Conservation (phyloP, 2,113 vertebrate genomes). For the Rhinopomastus cyanomelas region DNA sequence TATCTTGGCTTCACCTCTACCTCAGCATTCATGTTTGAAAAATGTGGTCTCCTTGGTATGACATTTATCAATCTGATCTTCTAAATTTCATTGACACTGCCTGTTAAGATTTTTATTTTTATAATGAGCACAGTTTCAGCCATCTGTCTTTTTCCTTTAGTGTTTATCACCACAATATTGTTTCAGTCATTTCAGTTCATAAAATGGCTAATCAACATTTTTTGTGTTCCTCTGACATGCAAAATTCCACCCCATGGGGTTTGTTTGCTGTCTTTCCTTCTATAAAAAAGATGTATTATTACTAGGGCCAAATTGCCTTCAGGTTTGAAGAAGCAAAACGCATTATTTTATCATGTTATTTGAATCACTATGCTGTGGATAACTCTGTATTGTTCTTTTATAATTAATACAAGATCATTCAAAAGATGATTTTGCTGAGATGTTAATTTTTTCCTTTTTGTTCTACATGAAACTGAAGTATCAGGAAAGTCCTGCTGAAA, state of each 20-base stretch:
- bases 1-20: background rate
- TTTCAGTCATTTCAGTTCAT: background rate
- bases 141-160: background rate
- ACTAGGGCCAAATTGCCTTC: background rate
- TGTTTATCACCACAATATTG: background rate
- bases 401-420: background rate
- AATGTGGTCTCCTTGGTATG: background rate
- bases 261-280: background rate
- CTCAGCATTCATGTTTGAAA: background rate
- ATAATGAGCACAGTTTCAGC: background rate
- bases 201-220: background rate
- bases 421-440: background rate
- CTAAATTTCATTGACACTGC: background rate
- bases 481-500: background rate
- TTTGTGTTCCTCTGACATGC: background rate
- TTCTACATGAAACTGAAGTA: background rate
- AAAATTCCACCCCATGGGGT: background rate
- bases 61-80: background rate
- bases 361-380: background rate
- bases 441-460: background rate
- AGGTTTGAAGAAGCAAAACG: background rate
- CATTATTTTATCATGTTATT: background rate
- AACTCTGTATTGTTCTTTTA: background rate
- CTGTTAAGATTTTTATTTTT: background rate
- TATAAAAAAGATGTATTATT: background rate